Percentiles rank a stretch among this genome's conserved stretches.
phyloP scores from a whole-genome alignment of 2,888 invertebrate genomes.

The Phortica okadai region DNA sequence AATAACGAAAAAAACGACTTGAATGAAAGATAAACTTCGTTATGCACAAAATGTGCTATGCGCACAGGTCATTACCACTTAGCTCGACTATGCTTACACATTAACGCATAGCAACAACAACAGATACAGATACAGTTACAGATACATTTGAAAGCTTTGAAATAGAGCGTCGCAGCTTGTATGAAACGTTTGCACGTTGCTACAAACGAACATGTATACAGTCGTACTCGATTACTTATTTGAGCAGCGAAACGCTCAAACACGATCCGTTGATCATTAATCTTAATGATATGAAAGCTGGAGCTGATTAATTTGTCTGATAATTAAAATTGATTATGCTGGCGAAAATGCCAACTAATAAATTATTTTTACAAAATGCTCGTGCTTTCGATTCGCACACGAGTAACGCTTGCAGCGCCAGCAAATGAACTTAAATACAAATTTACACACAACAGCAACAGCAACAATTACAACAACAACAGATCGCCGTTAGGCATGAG shows the following conservation, averaged over 20 bases:
- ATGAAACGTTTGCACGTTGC: background rate
- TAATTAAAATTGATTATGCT: conserved; percentile 68
- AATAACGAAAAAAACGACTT: background rate
- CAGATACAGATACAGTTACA: background rate
- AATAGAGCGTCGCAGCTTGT: background rate
- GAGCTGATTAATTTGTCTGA: conserved; percentile 68
- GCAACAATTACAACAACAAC: too few species aligned
- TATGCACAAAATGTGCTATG: too few species aligned
- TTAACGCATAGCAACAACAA: conserved; percentile 17
- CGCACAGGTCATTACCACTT: conserved; percentile 15
- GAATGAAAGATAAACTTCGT: background rate
- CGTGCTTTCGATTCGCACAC: background rate
- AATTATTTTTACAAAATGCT: conserved; percentile 57
- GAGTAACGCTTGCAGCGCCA: background rate
- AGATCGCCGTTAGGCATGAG: too few species aligned
- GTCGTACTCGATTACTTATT: background rate
- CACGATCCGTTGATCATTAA: conserved; percentile 54
- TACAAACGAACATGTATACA: background rate
- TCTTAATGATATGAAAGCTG: conserved; percentile 69
- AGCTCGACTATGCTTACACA: conserved; percentile 48
- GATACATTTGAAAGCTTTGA: too few species aligned
- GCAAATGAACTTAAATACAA: background rate
- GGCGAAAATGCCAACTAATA: conserved; percentile 47
- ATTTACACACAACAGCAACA: background rate
- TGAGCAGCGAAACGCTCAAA: conserved; percentile 2